Evolutionary conservation across 1,140 invertebrate species (phyloP).

Genomic region (Drosophila mayri): DNA sequence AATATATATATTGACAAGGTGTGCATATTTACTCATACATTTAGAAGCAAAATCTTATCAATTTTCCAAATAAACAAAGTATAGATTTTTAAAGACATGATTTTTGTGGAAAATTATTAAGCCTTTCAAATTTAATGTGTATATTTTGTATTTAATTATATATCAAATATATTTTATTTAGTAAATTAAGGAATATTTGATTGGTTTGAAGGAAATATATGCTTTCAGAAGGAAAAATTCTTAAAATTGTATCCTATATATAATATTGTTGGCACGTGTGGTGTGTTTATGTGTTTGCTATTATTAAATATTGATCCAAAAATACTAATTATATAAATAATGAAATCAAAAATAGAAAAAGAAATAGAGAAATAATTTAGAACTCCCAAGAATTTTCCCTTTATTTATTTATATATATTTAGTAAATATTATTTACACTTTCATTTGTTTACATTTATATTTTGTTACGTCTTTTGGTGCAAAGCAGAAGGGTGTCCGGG

Average conservation of each 20-base stretch:
- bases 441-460: not conserved
- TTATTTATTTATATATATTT: not conserved
- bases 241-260: too few relatives aligned
- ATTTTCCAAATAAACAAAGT: too few relatives aligned
- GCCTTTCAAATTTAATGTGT: too few relatives aligned
- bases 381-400: not conserved
- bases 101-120: too few relatives aligned
- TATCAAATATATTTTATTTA: too few relatives aligned
- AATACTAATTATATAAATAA: too few relatives aligned
- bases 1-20: not conserved
- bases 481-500: not conserved
- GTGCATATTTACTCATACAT: not conserved
- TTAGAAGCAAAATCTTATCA: too few relatives aligned
- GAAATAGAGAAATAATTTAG: not conserved
- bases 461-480: not conserved
- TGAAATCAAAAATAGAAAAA: not conserved
- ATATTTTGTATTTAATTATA: too few relatives aligned
- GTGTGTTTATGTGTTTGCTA: not conserved
- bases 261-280: not conserved
- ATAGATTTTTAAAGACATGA: too few relatives aligned
- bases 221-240: too few relatives aligned
- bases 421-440: not conserved
- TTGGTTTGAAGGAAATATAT: too few relatives aligned
- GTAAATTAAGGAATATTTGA: too few relatives aligned
- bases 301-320: not conserved